Conservation (phyloP, 30 jellyfish, hydroid and myxozoan genomes). For the Turritopsis rubra region DNA sequence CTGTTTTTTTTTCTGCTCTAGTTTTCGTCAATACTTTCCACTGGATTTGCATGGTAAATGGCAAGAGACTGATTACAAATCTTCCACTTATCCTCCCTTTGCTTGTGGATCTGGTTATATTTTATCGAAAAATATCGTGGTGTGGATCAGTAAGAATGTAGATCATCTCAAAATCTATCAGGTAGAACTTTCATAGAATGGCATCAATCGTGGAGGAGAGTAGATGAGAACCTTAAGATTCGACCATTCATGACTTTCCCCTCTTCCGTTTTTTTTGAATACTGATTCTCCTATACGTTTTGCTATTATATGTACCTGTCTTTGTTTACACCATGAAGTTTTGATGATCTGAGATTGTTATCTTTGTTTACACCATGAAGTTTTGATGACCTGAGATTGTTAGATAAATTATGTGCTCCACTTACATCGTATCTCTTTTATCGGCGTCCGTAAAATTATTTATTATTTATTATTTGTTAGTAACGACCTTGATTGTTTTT, state of each 20-base stretch:
- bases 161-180: conserved; percentile 49
- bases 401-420: too few relatives aligned
- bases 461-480: background rate
- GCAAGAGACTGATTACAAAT: conserved; percentile 59
- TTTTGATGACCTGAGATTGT: too few relatives aligned
- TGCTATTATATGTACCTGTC: too few relatives aligned
- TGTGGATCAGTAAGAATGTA: conserved; percentile 63
- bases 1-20: background rate
- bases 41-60: conserved; percentile 85
- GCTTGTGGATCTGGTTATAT: conserved; percentile 96
- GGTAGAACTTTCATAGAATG: conserved; percentile 12
- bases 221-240: background rate
- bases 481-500: background rate
- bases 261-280: too few relatives aligned
- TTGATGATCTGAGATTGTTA: too few relatives aligned
- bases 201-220: background rate
- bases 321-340: too few relatives aligned
- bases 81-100: conserved; percentile 83
- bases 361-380: too few relatives aligned
- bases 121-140: conserved; percentile 44
- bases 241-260: too few relatives aligned
- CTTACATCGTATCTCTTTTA: background rate
- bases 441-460: background rate
- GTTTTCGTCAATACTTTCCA: conserved; percentile 78
- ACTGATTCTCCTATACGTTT: too few relatives aligned